Base-by-base conservation (phyloP, 2,113 vertebrate species). In the Spea bombifrons region DNA sequence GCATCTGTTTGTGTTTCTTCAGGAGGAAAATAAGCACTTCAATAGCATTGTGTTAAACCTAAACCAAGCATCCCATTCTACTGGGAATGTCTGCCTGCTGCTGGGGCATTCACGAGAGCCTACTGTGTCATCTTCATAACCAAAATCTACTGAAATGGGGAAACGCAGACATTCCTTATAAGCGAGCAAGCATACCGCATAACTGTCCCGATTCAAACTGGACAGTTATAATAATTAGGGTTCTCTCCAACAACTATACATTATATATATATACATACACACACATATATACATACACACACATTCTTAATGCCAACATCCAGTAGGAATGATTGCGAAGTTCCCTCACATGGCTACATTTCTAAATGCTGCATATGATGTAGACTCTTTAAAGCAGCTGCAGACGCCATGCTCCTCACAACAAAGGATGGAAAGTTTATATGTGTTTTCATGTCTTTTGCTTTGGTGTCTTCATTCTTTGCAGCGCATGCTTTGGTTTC, bases 11-110 rank as follows among this genome's bases (percentile, higher is more conserved):
- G 92, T 92, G 91, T 93, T 90, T 92, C 92, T 92, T 93, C 91
- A 92, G 92, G 92, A 92, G 92, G 92, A 93, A 93, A 94, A 93
- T 92, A 92, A 93, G 92, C 90, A 91, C 92, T 93, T 94, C 91
- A 94, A 92, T 93, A 89, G 91, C 92, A 91, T 92, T 93, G 92
- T 92, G 89, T 83, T 89, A 87, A 91, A 90, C 88, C 88, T 90
- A 88, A 91, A 90, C 75, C 87, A 89, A 90, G 90, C 88, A 90
- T 90, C 90, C 90, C 84, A 89, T 89, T 88, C 90, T 90, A 87
- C 87, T 88, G 88, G 88, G 84, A 86, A 83, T 84, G 89, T 85
- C 84, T 85, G 71, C 83, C 83, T 16, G 83, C 90, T 91, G 91
- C 90, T 92, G 92, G 91, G 88, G 91, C 90, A 90, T 85, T 90